These are phyloP conservation scores for Noctilio leporinus DNA, from an alignment of 2,113 vertebrate species.

Conservation along the genomic window DNA sequence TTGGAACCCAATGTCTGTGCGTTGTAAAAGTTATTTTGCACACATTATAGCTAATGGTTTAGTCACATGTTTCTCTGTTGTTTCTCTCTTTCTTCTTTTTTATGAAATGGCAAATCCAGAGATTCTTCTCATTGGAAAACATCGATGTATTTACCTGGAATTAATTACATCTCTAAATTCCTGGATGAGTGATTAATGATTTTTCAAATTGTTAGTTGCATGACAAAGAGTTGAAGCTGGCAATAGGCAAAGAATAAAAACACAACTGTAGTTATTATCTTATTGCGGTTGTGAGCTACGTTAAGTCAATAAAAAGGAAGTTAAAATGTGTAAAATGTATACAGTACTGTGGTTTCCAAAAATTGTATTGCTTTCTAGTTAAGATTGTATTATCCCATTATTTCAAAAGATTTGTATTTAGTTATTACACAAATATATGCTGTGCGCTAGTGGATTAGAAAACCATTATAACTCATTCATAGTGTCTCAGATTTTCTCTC, in stretches of 20 bases:
- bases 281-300: neutral
- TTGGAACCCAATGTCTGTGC: neutral
- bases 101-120: neutral
- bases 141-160: neutral
- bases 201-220: neutral
- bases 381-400: neutral
- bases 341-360: neutral
- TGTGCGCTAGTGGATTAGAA: neutral
- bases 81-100: neutral
- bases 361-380: neutral
- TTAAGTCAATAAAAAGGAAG: neutral
- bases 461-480: neutral
- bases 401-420: neutral
- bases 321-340: neutral
- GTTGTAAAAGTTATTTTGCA: neutral
- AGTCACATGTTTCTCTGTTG: neutral
- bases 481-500: neutral
- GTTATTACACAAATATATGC: neutral
- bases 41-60: neutral
- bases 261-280: neutral
- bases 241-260: neutral
- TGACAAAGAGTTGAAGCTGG: neutral
- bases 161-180: neutral
- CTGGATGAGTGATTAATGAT: neutral
- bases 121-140: neutral